phyloP scores from a whole-genome alignment of 2,113 vertebrate genomes.

The Tauraco erythrolophus region DNA sequence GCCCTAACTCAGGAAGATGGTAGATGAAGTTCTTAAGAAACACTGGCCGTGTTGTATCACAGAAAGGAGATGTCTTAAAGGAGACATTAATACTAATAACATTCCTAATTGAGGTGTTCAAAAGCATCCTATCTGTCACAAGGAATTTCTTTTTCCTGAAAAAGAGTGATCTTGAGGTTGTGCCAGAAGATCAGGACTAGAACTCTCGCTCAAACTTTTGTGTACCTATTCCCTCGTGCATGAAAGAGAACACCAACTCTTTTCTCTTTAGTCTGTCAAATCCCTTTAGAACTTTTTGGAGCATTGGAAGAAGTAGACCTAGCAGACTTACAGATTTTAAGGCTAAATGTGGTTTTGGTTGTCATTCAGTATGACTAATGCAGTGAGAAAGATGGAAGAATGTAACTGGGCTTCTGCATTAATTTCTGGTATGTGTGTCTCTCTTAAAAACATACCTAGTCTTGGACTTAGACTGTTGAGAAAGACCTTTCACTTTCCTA shows the following conservation, averaged over 20 bases:
- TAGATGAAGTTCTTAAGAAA: neutral
- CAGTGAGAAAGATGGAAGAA: neutral
- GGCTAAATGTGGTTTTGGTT: neutral
- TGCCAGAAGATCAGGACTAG: neutral
- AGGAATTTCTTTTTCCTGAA: neutral
- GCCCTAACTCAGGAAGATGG: neutral
- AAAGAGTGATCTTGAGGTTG: neutral
- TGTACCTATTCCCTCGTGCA: neutral
- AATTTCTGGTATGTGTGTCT: neutral
- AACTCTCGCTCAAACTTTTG: neutral
- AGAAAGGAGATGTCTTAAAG: neutral
- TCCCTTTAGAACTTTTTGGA: neutral
- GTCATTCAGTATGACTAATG: neutral
- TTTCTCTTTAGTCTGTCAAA: neutral
- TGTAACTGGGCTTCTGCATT: neutral
- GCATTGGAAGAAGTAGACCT: neutral
- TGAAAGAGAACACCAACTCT: neutral
- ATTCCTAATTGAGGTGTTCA: neutral
- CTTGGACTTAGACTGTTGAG: neutral
- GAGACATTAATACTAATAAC: neutral
- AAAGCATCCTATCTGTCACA: neutral
- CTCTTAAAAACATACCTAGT: neutral
- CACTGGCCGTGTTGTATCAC: neutral
- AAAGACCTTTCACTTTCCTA: neutral
- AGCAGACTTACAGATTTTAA: neutral